Base-by-base conservation (phyloP, 2,113 vertebrate species). In the Phylloscopus trochiloides region DNA sequence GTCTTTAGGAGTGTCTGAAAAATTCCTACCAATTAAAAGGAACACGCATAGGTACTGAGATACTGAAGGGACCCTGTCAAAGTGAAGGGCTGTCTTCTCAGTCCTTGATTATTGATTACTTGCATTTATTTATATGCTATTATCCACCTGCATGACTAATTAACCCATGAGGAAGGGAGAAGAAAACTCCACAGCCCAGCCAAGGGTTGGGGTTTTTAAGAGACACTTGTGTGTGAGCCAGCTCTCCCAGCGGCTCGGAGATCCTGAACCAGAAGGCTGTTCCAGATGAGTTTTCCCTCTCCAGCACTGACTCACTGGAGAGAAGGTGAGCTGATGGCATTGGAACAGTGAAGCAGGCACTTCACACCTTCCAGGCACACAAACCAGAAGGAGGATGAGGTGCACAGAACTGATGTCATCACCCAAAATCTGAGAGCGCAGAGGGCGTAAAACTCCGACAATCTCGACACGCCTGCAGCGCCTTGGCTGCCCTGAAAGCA, bases 371-470 rank as follows among this genome's bases (percentile, higher is more conserved):
- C 22, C 52, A 84, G 63, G 48, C 17, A 15, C 31, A 13, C 6
- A 24, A 42, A 58, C 2, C 26, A 63, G 38, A 58, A 28, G 6
- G 9, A 66, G 24, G 32, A 40, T 42, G 43, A 78, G 62, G 63
- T 3, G 29, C 12, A 29, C 20, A 4, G 66, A 62, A 47, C 1
- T 81, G 47, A 71, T 11, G 31, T 31, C 16, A 8, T 2, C 13
- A 18, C 21, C 62, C 55, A 45, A 66, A 62, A 61, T 66, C 1
- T 34, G n/a, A 43, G 47, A 57, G 12, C 10, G 7, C 15, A 70
- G 70, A 38, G 6, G 38, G 22, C 1, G 0, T 24, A 28, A 77
- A 71, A 79, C 1, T 0, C 25, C 3, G 21, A 38, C 62, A 24
- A 8, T 7, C 21, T 1, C 1, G 10, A 17, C 3, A 10, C 15